Percentiles rank a stretch among this genome's conserved stretches.
These are phyloP conservation scores for Campaea margaritaria DNA, from an alignment of 2,888 invertebrate genomes.

Conservation along the genomic window DNA sequence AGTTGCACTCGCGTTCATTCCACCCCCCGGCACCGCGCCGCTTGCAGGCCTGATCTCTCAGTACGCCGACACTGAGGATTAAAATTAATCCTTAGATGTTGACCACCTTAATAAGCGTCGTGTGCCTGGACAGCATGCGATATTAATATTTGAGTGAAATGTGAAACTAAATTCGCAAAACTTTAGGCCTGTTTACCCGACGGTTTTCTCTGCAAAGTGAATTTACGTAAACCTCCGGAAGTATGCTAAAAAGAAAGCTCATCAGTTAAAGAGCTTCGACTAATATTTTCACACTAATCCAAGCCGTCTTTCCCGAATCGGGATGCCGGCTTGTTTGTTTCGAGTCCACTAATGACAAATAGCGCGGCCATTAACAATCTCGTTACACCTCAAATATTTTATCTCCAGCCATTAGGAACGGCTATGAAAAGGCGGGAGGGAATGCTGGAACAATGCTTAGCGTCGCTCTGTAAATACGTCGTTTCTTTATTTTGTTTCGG, in stretches of 20 bases:
- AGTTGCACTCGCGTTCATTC: slow-evolving; percentile 58
- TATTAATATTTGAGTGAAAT: slow-evolving; percentile 32
- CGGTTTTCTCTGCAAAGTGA: neutral
- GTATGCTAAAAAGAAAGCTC: neutral
- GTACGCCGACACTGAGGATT: slow-evolving; percentile 46
- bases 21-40: slow-evolving; percentile 37
- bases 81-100: slow-evolving; percentile 55
- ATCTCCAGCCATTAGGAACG: slow-evolving; percentile 64
- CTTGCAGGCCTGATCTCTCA: slow-evolving; percentile 43
- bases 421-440: slow-evolving; percentile 60
- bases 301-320: slow-evolving; percentile 22
- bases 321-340: slow-evolving; percentile 20
- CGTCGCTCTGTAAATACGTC: slow-evolving; percentile 70
- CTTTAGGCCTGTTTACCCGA: neutral
- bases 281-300: slow-evolving; percentile 19
- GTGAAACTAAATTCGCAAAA: slow-evolving; percentile 24
- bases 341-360: slow-evolving; percentile 45
- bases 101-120: slow-evolving; percentile 44
- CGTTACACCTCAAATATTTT: slow-evolving; percentile 61
- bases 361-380: slow-evolving; percentile 46
- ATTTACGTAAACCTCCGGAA: neutral
- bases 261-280: slow-evolving; percentile 17
- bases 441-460: slow-evolving; percentile 73
- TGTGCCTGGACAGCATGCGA: slow-evolving; percentile 32
- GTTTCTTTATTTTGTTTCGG: slow-evolving; percentile 79